A percentile compares a stretch with the other conserved stretches of the same genome.
phyloP scores from a whole-genome alignment of 2,888 invertebrate genomes.

The Trichacis sp. region DNA sequence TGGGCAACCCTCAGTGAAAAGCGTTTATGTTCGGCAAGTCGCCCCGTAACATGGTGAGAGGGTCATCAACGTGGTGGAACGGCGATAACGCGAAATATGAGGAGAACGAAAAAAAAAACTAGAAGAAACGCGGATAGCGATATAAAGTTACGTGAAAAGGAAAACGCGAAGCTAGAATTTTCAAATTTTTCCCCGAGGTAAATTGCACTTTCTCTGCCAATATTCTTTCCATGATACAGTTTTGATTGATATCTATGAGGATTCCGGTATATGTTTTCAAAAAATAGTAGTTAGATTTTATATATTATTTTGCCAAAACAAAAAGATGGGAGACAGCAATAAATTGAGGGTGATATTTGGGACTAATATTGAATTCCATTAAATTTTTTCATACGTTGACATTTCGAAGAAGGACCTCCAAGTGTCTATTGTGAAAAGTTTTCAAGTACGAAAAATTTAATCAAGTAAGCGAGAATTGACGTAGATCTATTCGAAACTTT shows the following conservation, averaged over 20 bases:
- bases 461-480: no score
- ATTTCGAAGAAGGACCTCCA: no score
- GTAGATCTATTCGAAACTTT: no score
- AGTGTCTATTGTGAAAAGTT: no score
- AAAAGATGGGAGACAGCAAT: no score
- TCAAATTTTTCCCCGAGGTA: not conserved
- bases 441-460: no score
- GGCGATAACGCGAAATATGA: conserved; percentile 48
- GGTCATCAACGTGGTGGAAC: conserved; percentile 53
- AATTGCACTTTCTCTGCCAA: not conserved
- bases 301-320: no score
- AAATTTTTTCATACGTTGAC: no score
- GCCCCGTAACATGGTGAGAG: conserved; percentile 55
- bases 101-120: conserved; percentile 28
- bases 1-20: conserved; percentile 52
- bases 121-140: conserved; percentile 39
- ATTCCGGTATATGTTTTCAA: not conserved
- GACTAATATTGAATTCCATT: no score
- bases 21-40: conserved; percentile 56
- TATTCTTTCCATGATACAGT: not conserved
- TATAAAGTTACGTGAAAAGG: conserved; percentile 36
- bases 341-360: no score
- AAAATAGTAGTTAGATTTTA: no score
- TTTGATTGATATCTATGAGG: not conserved
- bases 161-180: conserved; percentile 19